Evolutionary conservation across 1,140 invertebrate genomes (phyloP), one percentile per base, ranked within the genome.

Genomic region (Papilio polyxenes): DNA sequence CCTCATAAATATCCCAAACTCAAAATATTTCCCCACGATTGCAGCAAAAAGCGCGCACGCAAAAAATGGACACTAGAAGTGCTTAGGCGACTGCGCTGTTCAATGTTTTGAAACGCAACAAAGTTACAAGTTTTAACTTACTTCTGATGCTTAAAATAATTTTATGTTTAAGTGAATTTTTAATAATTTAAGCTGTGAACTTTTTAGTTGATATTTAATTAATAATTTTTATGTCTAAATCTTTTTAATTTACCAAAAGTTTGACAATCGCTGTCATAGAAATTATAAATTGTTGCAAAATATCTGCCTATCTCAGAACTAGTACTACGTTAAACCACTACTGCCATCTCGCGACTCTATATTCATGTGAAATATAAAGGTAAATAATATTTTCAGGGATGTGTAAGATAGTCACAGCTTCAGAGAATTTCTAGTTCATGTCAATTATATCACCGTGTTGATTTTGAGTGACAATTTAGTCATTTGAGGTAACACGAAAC

Each of bases 1-100:
- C 75, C 53, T 23, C 75, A 82, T 82, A 77, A 82, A 82, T 82
- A 82, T 78, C 48, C 59, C 13, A 4, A 13, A 53, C 81, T 82
- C 81, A 82, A 78, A 82, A 82, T 65, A 77, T 77, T 77, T 75
- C 20, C 48, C 44, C 20, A 37, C 49, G 20, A 56, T 53, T 77
- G 75, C 49, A 5, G 75, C 75, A 77, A 77, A 77, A 77, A 77
- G 75, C 11, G 49, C 75, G 23, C 49, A 3, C 49, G 75, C 48
- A 77, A 77, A 77, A 77, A 77, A 77, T 77, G 49, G n/a, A 20
- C 5, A 48, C 72, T 75, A 75, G 72, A 75, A 75, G 37, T 48
- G 74, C 37, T 75, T 20, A 49, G 44, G 2, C 44, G n/a, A 72
- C 65, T 40, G 65, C 65, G 65, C 31, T 77, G 15, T 49, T 77